Evolutionary conservation across 1,140 invertebrate genomes (phyloP).

Genomic region (Lamellibrachia luymesi): DNA sequence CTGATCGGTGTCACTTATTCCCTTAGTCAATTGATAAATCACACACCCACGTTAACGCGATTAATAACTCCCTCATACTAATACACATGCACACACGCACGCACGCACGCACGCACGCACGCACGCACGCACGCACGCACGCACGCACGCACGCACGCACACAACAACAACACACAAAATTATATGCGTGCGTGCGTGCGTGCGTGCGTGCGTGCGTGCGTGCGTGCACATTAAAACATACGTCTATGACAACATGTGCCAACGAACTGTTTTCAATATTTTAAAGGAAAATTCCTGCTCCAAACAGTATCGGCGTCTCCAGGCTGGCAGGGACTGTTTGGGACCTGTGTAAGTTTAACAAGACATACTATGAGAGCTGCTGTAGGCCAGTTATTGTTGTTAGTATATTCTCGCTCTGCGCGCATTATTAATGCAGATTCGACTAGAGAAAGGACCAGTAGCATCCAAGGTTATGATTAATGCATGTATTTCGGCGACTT

Average conservation of each 20-base stretch:
- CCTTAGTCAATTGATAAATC: not conserved
- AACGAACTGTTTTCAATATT: too few species aligned
- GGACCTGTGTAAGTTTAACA: too few species aligned
- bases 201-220: too few species aligned
- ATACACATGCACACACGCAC: constrained; percentile 10
- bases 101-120: constrained; percentile 6
- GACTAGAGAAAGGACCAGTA: not conserved
- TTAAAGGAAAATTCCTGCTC: too few species aligned
- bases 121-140: not conserved
- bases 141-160: not conserved
- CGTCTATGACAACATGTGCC: too few species aligned
- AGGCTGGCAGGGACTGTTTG: too few species aligned
- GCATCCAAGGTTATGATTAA: not conserved
- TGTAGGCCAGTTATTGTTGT: too few species aligned
- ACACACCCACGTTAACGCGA: not conserved
- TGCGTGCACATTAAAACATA: too few species aligned
- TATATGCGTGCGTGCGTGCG: not conserved
- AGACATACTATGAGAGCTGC: too few species aligned
- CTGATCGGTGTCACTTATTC: not conserved
- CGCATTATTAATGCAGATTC: too few species aligned
- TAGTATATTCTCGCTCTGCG: too few species aligned
- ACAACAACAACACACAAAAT: not conserved
- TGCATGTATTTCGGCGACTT: not conserved
- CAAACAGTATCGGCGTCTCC: too few species aligned
- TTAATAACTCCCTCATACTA: not conserved